Evolutionary conservation across 2,113 vertebrate genomes (phyloP).

Genomic region (Muntiacus reevesi): DNA sequence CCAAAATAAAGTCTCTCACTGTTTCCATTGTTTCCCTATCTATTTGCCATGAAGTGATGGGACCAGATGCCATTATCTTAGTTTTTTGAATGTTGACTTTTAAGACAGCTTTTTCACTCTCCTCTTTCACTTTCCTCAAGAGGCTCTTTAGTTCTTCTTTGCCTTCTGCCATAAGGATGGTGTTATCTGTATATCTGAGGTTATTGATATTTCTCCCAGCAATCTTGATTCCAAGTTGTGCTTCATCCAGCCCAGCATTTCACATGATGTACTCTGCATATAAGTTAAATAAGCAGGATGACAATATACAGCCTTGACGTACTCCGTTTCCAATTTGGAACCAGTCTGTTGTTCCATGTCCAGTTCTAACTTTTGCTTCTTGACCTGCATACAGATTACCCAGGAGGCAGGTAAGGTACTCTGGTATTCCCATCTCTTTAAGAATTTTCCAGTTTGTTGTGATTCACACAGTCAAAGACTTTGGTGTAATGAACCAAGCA

Average conservation of each 20-base stretch:
- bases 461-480: background rate
- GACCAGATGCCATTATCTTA: background rate
- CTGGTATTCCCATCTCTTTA: background rate
- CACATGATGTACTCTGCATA: background rate
- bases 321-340: background rate
- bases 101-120: background rate
- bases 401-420: background rate
- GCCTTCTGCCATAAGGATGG: background rate
- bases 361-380: background rate
- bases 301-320: background rate
- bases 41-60: background rate
- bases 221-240: background rate
- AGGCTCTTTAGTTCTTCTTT: background rate
- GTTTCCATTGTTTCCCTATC: background rate
- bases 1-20: background rate
- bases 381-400: background rate
- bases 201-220: background rate
- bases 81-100: background rate
- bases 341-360: background rate
- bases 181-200: background rate
- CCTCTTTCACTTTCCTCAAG: background rate
- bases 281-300: background rate
- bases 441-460: background rate
- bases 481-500: background rate
- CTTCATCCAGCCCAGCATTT: rapidly evolving